Base-by-base conservation (phyloP, 2,113 vertebrate species). In the Gavia stellata region DNA sequence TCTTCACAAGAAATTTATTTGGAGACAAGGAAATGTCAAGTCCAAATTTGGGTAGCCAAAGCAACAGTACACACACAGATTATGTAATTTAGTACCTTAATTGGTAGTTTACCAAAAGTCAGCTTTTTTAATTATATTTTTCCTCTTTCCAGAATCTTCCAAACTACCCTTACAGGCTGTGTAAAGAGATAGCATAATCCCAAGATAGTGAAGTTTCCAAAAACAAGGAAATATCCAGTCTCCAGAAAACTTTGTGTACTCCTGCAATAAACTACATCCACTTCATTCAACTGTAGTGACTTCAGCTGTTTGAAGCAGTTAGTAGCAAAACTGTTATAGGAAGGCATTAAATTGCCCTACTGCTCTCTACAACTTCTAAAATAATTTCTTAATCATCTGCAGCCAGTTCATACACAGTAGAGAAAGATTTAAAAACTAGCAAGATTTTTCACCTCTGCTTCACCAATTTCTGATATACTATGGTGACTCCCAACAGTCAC, bases 291-390 rank as follows among this genome's bases (percentile, higher is more conserved):
- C 42, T 38, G 6, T 17, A n/a, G 28, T 72, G 28, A 49, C 56
- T 62, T 81, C 38, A 66, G 25, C 24, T 7, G 5, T 45, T 70
- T 61, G 66, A 93, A 74, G 62, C 0, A 0, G 3, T 62, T 18
- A 93, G 68, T n/a, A 68, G 3, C 2, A 0, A 66, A 80, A 79
- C 40, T 81, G 10, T 71, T 53, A 23, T 2, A 81, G 45, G n/a
- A 88, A 90, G 3, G 26, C 21, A 83, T 47, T 88, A 18, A 77
- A n/a, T 82, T 11, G n/a, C 79, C 29, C 67, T 65, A 44, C 49
- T 33, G 14, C 10, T 61, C 24, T 59, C 49, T 65, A n/a, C 31
- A 70, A 23, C 28, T 82, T 73, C 62, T 77, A 58, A 90, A 94
- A 83, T 59, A 62, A 5, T 17, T 52, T 81, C 86, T 87, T 49